These are phyloP conservation scores for Mylabris phalerata DNA, from an alignment of 1,140 invertebrate genomes.

Conservation along the genomic window DNA sequence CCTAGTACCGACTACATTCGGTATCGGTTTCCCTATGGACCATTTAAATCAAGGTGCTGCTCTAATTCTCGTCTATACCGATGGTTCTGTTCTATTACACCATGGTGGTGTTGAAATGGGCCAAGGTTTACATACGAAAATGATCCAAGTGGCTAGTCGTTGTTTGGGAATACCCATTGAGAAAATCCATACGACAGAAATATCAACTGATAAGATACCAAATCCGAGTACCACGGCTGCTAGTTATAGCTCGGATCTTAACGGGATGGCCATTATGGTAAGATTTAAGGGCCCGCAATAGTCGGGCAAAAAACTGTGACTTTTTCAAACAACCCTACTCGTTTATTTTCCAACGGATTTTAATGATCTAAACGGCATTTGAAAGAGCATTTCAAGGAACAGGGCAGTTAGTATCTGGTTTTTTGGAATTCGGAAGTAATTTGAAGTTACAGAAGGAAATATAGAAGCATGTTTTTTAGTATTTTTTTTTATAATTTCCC, in stretches of 20 bases:
- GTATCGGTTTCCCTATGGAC: no score
- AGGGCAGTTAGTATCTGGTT: no score
- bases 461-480: no score
- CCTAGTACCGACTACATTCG: background rate
- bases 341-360: no score
- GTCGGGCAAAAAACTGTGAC: no score
- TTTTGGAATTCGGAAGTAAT: no score
- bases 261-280: slow-evolving; percentile 89
- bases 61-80: slow-evolving; percentile 80
- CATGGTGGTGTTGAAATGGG: slow-evolving; percentile 95
- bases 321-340: no score
- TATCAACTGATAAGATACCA: slow-evolving; percentile 87
- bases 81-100: slow-evolving; percentile 86
- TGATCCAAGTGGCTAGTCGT: slow-evolving; percentile 80
- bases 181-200: slow-evolving; percentile 83
- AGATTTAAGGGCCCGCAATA: background rate
- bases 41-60: slow-evolving; percentile 87
- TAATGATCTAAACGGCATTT: no score
- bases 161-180: slow-evolving; percentile 64
- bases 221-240: slow-evolving; percentile 91
- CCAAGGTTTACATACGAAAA: slow-evolving; percentile 92
- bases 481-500: no score
- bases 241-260: slow-evolving; percentile 84
- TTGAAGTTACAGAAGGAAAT: no score
- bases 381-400: no score